Evolutionary conservation across 2,888 invertebrate species (phyloP).

Genomic region (Dysmachus trigonus): DNA sequence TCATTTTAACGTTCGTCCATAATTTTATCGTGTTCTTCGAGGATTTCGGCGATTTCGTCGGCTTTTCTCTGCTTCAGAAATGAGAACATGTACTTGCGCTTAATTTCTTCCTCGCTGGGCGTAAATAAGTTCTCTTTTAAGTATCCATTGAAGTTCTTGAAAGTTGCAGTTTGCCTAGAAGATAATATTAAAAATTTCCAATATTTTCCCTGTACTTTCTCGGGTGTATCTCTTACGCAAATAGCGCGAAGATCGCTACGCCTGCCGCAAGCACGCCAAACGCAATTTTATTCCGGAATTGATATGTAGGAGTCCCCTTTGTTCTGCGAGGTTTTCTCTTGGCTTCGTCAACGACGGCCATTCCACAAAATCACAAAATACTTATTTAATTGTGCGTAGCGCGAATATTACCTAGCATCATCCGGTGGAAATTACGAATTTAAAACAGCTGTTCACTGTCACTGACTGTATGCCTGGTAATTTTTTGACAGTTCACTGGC

Average conservation of each 20-base stretch:
- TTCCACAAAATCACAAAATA: constrained; percentile 51
- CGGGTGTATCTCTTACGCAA: constrained; percentile 54
- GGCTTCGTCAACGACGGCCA: constrained; percentile 68
- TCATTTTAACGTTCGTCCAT: constrained; percentile 58
- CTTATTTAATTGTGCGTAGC: background rate
- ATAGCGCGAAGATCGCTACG: constrained; percentile 55
- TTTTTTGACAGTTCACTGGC: too few relatives aligned
- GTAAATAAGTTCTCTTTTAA: constrained; percentile 48
- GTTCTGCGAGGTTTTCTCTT: constrained; percentile 74
- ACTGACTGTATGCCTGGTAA: too few relatives aligned
- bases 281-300: constrained; percentile 68
- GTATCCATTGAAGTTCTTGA: constrained; percentile 54
- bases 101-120: constrained; percentile 55
- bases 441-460: background rate
- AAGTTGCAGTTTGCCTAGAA: constrained; percentile 56
- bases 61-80: constrained; percentile 54
- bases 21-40: constrained; percentile 54
- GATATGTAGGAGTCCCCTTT: constrained; percentile 72
- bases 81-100: constrained; percentile 56
- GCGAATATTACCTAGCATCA: background rate
- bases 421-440: background rate
- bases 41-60: constrained; percentile 54
- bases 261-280: constrained; percentile 64
- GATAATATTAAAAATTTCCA: background rate
- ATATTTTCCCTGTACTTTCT: background rate